A percentile compares a stretch with the other conserved stretches of the same genome.
phyloP scores from a whole-genome alignment of 2,113 vertebrate species.

The Poeciliopsis retropinna region DNA sequence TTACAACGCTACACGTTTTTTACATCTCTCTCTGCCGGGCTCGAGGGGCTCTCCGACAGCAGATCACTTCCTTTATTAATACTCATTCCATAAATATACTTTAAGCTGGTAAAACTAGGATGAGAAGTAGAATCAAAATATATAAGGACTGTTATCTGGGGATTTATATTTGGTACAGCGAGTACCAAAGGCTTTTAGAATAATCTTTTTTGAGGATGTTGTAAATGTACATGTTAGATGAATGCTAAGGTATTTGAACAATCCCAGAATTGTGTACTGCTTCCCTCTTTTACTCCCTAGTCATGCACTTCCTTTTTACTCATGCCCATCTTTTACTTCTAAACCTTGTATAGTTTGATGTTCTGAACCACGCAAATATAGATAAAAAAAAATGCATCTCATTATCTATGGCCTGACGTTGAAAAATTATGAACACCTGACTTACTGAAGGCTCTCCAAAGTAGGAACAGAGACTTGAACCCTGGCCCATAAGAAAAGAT shows the following conservation, averaged over 20 bases:
- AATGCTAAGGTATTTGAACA: constrained; percentile 63
- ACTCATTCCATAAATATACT: constrained; percentile 72
- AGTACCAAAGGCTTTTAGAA: constrained; percentile 56
- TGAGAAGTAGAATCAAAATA: constrained; percentile 61
- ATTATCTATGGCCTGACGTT: constrained; percentile 59
- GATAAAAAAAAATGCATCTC: constrained; percentile 44
- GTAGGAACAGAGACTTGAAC: constrained; percentile 49
- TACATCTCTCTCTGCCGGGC: constrained; percentile 51
- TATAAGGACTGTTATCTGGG: constrained; percentile 77
- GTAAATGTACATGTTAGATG: constrained; percentile 65
- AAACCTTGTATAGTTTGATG: constrained; percentile 68
- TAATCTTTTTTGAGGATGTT: constrained; percentile 53
- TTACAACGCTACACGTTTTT: constrained; percentile 61
- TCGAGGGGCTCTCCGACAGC: constrained; percentile 12
- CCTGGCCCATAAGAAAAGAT: constrained; percentile 40
- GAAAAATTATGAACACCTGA: constrained; percentile 39
- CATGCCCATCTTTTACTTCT: constrained; percentile 38
- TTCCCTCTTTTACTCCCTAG: constrained; percentile 44
- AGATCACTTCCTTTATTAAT: constrained; percentile 50
- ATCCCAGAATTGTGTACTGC: constrained; percentile 54
- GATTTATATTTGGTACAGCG: constrained; percentile 59
- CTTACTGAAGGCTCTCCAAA: constrained; percentile 50
- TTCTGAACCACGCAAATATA: constrained; percentile 46
- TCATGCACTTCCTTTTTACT: constrained; percentile 62
- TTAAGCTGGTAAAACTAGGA: constrained; percentile 70